Evolutionary conservation across 2,797 vertebrate genomes (phyloP), one percentile per base, ranked within the genome.

Genomic region (Molossus alvarezi): DNA sequence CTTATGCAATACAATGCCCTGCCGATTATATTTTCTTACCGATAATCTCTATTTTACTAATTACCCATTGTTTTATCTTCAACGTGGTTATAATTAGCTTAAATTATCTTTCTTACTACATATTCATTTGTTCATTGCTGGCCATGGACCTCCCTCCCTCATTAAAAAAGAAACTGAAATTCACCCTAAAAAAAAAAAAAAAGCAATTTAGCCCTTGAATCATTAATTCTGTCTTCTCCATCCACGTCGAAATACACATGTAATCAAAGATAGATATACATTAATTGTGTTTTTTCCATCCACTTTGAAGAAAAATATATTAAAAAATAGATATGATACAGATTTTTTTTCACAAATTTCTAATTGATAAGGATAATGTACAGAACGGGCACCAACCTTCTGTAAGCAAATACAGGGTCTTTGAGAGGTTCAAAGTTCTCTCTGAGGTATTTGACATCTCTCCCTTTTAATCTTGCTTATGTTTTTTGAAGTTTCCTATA

Each of bases 161-260:
- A 20, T 79, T 58, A 25, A 55, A 55, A 76, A 58, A 82, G 9
- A 53, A 29, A 69, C 4, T 57, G 9, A 3, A 92, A 51, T 71
- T 86, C 92, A 76, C 18, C 11, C 18, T 55, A 58, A 41, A 41
- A 41, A 41, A 41, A n/a, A 58, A 57, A 83, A 64, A 71, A 65
- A 11, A 86, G 71, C 13, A 58, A 17, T 4, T 72, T 27, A 33
- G 21, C 48, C n/a, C 23, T 83, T 58, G 69, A 87, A 53, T 90
- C 55, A 51, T 69, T 76, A 25, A 76, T 81, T 90, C 57, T 77
- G 45, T 27, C 81, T 95, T 90, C 55, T 53, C 69, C 17, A 64
- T 64, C 73, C 18, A 53, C 85, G 95, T 69, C 81, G n/a, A 69
- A 94, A 41, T n/a, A 64, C 6, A 58, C 14, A 65, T 11, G 23